Conservation (phyloP, 2,888 invertebrate species). For the Dicranocentrus wangi region DNA sequence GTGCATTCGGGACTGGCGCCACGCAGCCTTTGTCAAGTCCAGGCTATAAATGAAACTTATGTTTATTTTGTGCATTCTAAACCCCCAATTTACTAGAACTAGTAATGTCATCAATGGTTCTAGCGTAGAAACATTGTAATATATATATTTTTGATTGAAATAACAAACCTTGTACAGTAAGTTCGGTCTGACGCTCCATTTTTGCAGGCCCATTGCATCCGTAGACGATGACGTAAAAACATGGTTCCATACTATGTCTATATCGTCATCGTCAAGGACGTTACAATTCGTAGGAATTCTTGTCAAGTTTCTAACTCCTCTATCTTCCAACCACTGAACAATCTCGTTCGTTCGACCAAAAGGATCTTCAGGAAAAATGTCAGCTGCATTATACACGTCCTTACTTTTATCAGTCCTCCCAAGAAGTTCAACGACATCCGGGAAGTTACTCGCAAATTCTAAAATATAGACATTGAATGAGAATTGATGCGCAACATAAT, state of each 20-base stretch:
- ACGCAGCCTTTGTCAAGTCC: slow-evolving; percentile 75
- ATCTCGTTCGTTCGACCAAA: slow-evolving; percentile 64
- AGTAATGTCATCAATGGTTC: background rate
- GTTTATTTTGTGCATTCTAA: slow-evolving; percentile 12
- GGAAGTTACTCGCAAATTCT: slow-evolving; percentile 83
- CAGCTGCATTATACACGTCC: slow-evolving; percentile 74
- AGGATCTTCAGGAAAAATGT: slow-evolving; percentile 74
- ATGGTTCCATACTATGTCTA: slow-evolving; percentile 70
- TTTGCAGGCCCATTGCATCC: slow-evolving; percentile 4
- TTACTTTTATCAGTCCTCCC: slow-evolving; percentile 74
- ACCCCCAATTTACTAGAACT: background rate
- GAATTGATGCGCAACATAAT: no score
- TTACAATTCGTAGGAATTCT: slow-evolving; percentile 70
- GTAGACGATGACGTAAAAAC: slow-evolving; percentile 14
- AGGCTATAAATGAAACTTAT: slow-evolving; percentile 52
- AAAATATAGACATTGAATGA: slow-evolving; percentile 2
- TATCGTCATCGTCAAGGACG: slow-evolving; percentile 72
- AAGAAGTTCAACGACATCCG: slow-evolving; percentile 83
- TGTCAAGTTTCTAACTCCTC: slow-evolving; percentile 67
- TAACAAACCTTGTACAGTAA: slow-evolving; percentile 66
- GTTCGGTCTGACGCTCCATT: slow-evolving; percentile 63
- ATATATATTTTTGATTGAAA: no score
- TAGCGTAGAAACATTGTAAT: no score
- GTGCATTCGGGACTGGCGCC: slow-evolving; percentile 82
- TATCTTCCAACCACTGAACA: slow-evolving; percentile 69